Evolutionary conservation across 2,797 vertebrate genomes (phyloP), one percentile per base, ranked within the genome.

Genomic region (Nyctibius grandis): DNA sequence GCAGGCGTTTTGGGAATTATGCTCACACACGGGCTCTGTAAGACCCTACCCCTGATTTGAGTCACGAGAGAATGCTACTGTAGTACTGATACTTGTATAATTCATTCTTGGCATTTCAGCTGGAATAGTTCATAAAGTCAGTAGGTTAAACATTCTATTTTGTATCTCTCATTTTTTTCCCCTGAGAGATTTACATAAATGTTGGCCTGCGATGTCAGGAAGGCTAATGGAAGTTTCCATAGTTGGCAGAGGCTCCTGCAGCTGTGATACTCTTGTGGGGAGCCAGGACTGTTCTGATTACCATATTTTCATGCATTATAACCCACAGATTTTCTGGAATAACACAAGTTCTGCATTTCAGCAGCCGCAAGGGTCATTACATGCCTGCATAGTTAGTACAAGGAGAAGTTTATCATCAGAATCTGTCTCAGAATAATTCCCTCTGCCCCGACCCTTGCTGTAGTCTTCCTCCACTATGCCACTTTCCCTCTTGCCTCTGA

Each of bases 201-300:
- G 44, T 93, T 96, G 81, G 81, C 87, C 75, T 91, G 42, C 13
- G 12, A 85, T 86, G 51, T 84, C 85, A 78, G 50, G 73, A 88
- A 90, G 65, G 57, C 78, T 85, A 65, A 69, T 93, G 89, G 70
- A 93, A 91, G 57, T 94, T 96, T 96, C 75, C 36, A 31, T 69
- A 85, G 88, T 50, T 96, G 94, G 88, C 93, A 89, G 86, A 89
- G 54, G n/a, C 36, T 89, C 26, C 56, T 68, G 89, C 91, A 96
- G 87, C 95, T 96, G 92, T 91, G 72, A 88, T 88, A 42, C 29
- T 60, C 45, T 65, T 88, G 73, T 91, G 36, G 68, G 59, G 59
- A 96, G 93, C 57, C 68, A 83, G 82, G 28, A 28, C 54, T 72
- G 21, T 92, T 94, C 75, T 33, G 38, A 84, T 89, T 91, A 79